Evolutionary conservation across 1,140 invertebrate species (phyloP).

Genomic region (Ridgeia piscesae): DNA sequence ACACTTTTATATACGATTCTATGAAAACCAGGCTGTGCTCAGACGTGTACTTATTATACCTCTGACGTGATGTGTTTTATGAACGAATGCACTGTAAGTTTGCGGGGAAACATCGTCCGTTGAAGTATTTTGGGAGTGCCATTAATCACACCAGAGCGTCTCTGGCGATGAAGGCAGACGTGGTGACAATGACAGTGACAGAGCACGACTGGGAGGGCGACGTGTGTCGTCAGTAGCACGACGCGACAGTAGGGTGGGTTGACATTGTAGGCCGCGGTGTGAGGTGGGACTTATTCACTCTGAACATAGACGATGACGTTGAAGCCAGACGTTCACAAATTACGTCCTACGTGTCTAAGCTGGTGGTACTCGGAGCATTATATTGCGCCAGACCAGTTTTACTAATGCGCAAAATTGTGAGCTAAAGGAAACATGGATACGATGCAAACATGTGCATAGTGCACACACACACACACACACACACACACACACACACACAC

Average conservation of each 20-base stretch:
- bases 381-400: neutral
- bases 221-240: neutral
- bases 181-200: no score
- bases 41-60: neutral
- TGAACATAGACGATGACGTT: neutral
- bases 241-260: neutral
- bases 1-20: neutral
- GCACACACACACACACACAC: neutral
- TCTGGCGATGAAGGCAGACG: neutral
- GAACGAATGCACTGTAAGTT: neutral
- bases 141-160: neutral
- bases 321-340: neutral
- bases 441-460: no score
- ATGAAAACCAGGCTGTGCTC: neutral
- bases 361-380: neutral
- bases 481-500: neutral
- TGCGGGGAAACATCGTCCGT: neutral
- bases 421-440: neutral
- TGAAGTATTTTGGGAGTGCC: neutral
- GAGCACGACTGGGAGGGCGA: neutral
- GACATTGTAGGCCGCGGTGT: neutral
- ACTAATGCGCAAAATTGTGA: neutral
- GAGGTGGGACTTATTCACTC: neutral
- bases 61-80: neutral
- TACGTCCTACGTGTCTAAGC: neutral